A percentile compares a stretch with the other conserved stretches of the same genome.
These are phyloP conservation scores for Pogonognathellus flavescens DNA, from an alignment of 1,140 invertebrate species.

Conservation along the genomic window DNA sequence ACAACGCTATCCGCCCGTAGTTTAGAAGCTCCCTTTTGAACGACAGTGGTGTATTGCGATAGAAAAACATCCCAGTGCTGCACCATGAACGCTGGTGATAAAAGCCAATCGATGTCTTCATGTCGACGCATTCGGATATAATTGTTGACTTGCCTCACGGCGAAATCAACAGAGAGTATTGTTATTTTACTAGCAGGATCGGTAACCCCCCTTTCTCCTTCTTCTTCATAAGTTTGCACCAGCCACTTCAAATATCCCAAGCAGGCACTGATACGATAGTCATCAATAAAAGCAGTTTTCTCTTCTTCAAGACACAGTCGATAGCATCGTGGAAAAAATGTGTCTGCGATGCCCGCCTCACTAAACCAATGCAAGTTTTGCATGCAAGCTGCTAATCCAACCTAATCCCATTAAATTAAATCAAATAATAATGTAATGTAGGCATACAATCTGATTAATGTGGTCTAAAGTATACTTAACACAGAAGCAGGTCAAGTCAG, in stretches of 20 bases:
- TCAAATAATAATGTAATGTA: background rate
- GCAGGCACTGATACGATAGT: slow-evolving; percentile 90
- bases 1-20: slow-evolving; percentile 68
- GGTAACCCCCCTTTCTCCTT: slow-evolving; percentile 65
- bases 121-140: slow-evolving; percentile 82
- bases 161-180: slow-evolving; percentile 65
- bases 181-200: slow-evolving; percentile 67
- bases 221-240: slow-evolving; percentile 74
- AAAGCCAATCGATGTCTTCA: slow-evolving; percentile 82
- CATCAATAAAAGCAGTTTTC: slow-evolving; percentile 87
- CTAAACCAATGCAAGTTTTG: slow-evolving; percentile 91
- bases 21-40: slow-evolving; percentile 76
- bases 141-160: slow-evolving; percentile 74
- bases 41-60: slow-evolving; percentile 71
- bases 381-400: slow-evolving; percentile 83
- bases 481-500: too few species aligned
- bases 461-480: too few species aligned
- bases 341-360: slow-evolving; percentile 83
- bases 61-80: slow-evolving; percentile 68
- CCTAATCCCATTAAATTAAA: slow-evolving; percentile 68
- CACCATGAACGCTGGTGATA: slow-evolving; percentile 60
- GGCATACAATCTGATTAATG: too few species aligned
- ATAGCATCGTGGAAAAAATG: slow-evolving; percentile 89
- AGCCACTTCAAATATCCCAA: slow-evolving; percentile 85
- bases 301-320: slow-evolving; percentile 89